A percentile compares a stretch with the other conserved stretches of the same genome.
These are phyloP conservation scores for Rhyacichthys aspro DNA, from an alignment of 2,797 vertebrate genomes.

Conservation along the genomic window DNA sequence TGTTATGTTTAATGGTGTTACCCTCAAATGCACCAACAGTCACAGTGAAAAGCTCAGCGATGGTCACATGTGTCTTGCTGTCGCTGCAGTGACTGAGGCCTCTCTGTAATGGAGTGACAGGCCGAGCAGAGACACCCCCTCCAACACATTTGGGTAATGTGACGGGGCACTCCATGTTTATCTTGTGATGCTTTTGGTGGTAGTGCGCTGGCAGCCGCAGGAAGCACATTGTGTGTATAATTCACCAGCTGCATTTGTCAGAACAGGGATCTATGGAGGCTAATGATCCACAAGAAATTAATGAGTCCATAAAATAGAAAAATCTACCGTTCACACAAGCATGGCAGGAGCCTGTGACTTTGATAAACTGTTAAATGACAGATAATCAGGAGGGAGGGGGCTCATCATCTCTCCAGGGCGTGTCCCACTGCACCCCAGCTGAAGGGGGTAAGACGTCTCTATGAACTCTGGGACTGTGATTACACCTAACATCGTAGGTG, in stretches of 20 bases:
- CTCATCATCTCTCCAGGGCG: slow-evolving; percentile 76
- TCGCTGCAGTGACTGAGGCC: slow-evolving; percentile 57
- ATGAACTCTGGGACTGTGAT: not conserved
- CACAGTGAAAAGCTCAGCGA: slow-evolving; percentile 13
- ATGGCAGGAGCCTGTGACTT: slow-evolving; percentile 87
- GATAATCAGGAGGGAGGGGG: slow-evolving; percentile 83
- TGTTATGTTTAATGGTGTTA: slow-evolving; percentile 66
- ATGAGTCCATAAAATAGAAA: slow-evolving; percentile 97
- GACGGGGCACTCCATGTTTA: slow-evolving; percentile 86
- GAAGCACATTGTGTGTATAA: slow-evolving; percentile 90
- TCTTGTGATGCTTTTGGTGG: slow-evolving; percentile 85
- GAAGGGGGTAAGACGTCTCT: slow-evolving; percentile 3
- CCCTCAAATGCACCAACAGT: slow-evolving; percentile 49
- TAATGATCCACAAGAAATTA: slow-evolving; percentile 98
- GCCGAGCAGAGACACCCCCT: slow-evolving; percentile 49
- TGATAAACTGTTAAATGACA: slow-evolving; percentile 90
- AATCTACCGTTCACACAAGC: slow-evolving; percentile 85
- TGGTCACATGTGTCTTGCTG: slow-evolving; percentile 61
- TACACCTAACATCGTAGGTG: not conserved
- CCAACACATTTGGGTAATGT: slow-evolving; percentile 78
- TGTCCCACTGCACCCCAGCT: slow-evolving; percentile 6
- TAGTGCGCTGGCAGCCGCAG: slow-evolving; percentile 39
- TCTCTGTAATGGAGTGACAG: slow-evolving; percentile 75
- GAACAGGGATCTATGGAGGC: slow-evolving; percentile 90
- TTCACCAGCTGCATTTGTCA: slow-evolving; percentile 95